Base-by-base conservation (phyloP, 2,797 vertebrate genomes). In the Sitta carolinensis region DNA sequence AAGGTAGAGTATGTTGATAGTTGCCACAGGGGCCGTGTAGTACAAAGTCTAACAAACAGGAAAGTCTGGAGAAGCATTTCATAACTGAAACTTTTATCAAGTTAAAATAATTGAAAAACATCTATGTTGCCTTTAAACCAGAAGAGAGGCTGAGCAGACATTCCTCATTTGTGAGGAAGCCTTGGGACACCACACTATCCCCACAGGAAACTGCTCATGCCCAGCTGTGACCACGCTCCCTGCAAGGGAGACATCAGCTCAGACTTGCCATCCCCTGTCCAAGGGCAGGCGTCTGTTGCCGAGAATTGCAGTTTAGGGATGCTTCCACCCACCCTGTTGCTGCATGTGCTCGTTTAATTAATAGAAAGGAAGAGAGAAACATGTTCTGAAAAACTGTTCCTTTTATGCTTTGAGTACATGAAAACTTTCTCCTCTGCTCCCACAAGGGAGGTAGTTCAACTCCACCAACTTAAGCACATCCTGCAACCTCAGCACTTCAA, bases 151-250 rank as follows among this genome's bases (percentile, higher is more conserved):
- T 76, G 79, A 77, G 27, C 62, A 91, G 76, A 51, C 91, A 86
- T 95, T 95, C 62, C 76, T 93, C 54, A 14, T 73, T 67, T 75
- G 57, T 86, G 93, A 93, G 87, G 78, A 79, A 84, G 63, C 83
- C 63, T 43, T 57, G 52, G 47, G 67, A 76, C 80, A 22, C 47
- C 43, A 38, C 5, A 0, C 36, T 70, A 70, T 86, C 38, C 79
- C 45, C 69, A 72, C 87, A 96, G 92, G 92, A 94, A 96, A 4
- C 82, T 16, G 29, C 66, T 91, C 62, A 7, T 81, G 82, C 66
- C 69, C 89, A 69, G 75, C 75, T 86, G 73, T 86, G 79, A n/a
- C 57, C n/a, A 8, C 8, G 2, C 36, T 85, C 30, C n/a, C 48
- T 63, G 55, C 14, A 27, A 57, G 36, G 13, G 63, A 87, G 42